These are phyloP conservation scores for Zoanthus gigantus DNA, from an alignment of 92 coral and sea anemone species.

Conservation along the genomic window DNA sequence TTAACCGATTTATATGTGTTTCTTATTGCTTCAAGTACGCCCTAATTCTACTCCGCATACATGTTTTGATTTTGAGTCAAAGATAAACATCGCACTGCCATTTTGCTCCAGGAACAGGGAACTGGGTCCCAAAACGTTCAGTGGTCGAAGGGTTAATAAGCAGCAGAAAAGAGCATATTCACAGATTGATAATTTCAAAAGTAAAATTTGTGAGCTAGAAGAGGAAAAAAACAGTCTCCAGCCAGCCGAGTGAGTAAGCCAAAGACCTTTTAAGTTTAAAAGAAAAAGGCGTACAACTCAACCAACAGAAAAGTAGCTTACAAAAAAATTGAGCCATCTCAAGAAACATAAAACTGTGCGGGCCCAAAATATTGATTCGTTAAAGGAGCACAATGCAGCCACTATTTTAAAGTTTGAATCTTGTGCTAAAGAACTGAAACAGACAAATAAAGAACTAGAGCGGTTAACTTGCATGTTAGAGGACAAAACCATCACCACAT, in stretches of 20 bases:
- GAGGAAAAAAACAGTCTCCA: constrained; percentile 44
- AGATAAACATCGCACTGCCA: too few relatives aligned
- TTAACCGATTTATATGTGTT: too few relatives aligned
- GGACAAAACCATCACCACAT: constrained; percentile 34
- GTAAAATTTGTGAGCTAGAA: constrained; percentile 44
- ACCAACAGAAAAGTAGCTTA: constrained; percentile 35
- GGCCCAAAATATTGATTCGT: too few relatives aligned
- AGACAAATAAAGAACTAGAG: constrained; percentile 39
- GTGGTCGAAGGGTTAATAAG: background rate
- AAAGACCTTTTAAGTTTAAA: constrained; percentile 41
- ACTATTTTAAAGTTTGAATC: constrained; percentile 41
- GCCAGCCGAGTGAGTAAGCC: background rate
- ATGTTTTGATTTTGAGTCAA: too few relatives aligned
- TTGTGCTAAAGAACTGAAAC: constrained; percentile 22
- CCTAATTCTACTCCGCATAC: too few relatives aligned
- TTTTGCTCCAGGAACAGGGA: too few relatives aligned
- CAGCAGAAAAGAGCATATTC: background rate
- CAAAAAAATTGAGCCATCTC: too few relatives aligned
- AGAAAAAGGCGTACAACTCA: constrained; percentile 43
- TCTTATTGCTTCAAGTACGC: too few relatives aligned
- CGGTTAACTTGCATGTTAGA: constrained; percentile 1
- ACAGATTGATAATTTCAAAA: constrained; percentile 17
- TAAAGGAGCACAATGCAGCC: constrained; percentile 51
- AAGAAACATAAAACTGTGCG: too few relatives aligned
- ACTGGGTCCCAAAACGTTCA: too few relatives aligned